phyloP scores from a whole-genome alignment of 2,113 vertebrate species.

The Mustelus asterias region DNA sequence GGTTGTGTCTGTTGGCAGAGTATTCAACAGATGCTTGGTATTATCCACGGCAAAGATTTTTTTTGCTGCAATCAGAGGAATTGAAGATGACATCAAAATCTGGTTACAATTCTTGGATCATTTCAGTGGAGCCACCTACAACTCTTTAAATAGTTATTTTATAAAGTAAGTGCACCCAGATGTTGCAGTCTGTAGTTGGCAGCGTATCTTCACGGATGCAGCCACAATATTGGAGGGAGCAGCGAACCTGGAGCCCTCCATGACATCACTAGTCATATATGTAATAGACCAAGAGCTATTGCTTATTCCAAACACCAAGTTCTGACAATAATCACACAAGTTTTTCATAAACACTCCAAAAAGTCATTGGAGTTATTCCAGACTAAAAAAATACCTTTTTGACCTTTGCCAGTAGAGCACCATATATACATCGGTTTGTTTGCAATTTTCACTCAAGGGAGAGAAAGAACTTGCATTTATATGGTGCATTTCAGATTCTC shows the following conservation, averaged over 20 bases:
- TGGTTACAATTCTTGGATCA: slow-evolving; percentile 33
- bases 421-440: background rate
- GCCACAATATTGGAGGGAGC: slow-evolving; percentile 2
- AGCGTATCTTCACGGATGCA: slow-evolving; percentile 2
- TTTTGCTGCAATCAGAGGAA: slow-evolving; percentile 29
- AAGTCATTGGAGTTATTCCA: background rate
- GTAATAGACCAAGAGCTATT: background rate
- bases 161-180: slow-evolving; percentile 34
- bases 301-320: background rate
- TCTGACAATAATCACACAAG: background rate
- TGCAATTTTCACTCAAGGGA: background rate
- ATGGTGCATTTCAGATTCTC: background rate
- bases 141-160: slow-evolving; percentile 31
- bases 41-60: slow-evolving; percentile 8
- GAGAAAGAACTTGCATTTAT: background rate
- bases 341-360: background rate
- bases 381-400: background rate
- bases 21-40: slow-evolving; percentile 9
- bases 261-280: background rate
- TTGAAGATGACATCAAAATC: slow-evolving; percentile 33
- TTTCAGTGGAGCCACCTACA: slow-evolving; percentile 35
- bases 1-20: slow-evolving; percentile 19
- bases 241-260: slow-evolving; percentile 17
- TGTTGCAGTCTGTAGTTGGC: slow-evolving; percentile 10
- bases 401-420: background rate